Base-by-base conservation (phyloP, 2,888 invertebrate species). In the Cerastoderma edule region DNA sequence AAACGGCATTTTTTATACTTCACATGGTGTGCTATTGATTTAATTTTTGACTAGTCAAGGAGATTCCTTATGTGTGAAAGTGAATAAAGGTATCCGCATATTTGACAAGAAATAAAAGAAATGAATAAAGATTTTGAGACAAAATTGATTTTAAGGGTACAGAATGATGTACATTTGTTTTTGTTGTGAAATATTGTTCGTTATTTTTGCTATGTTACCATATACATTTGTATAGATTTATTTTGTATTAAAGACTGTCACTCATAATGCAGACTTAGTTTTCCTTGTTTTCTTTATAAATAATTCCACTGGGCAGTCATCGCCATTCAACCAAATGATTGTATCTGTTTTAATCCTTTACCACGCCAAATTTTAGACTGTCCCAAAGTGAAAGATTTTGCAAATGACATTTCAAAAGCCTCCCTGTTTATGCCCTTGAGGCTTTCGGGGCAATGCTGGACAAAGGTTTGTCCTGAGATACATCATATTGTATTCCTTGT, bases 151-250 rank as follows among this genome's bases (percentile, higher is more conserved):
- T n/a, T n/a, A n/a, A n/a, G n/a, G n/a, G n/a, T n/a, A n/a, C n/a
- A n/a, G n/a, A n/a, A n/a, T n/a, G n/a, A n/a, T n/a, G n/a, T n/a
- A n/a, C n/a, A n/a, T n/a, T n/a, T n/a, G n/a, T n/a, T n/a, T n/a
- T 50, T 22, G 24, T 50, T 50, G 22, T n/a, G 50, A 50, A 50
- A 1, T n/a, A n/a, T 3, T 50, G 50, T 50, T 50, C 27, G 50
- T 50, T 60, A 60, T 60, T 60, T 60, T 60, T 60, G 60, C 60
- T 60, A 60, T 60, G 60, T 60, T 60, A 60, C 27, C 60, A 60
- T 60, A 60, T 60, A 60, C 60, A 60, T 60, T 39, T 60, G 60
- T 60, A 60, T n/a, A 60, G 60, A 60, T 60, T 60, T 60, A 60
- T 60, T 60, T 60, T 60, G 60, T 60, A 60, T 60, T 60, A 60